phyloP scores from a whole-genome alignment of 1,140 invertebrate species.

The Rhagoletis pomonella region DNA sequence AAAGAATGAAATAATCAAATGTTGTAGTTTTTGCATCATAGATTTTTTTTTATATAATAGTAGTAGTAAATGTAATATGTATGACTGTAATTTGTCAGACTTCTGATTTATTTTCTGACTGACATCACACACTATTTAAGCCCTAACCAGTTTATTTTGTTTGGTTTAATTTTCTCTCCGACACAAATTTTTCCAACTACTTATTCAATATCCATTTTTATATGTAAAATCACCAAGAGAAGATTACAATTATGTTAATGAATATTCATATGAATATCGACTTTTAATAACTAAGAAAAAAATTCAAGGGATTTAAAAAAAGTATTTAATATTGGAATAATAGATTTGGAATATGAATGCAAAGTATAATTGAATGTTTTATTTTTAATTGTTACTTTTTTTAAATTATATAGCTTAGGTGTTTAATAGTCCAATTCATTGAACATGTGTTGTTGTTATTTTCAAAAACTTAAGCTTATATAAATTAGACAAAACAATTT shows the following conservation, averaged over 20 bases:
- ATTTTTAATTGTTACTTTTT: background rate
- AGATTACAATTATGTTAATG: background rate
- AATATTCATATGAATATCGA: background rate
- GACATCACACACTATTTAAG: background rate
- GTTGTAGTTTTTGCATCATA: background rate
- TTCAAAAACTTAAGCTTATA: background rate
- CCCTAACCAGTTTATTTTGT: background rate
- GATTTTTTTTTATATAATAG: constrained; percentile 10
- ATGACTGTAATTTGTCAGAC: background rate
- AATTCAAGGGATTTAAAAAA: background rate
- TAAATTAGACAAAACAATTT: background rate
- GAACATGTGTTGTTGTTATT: background rate
- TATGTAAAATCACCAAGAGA: background rate
- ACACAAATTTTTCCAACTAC: constrained; percentile 35
- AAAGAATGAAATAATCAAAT: background rate
- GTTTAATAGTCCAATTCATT: constrained; percentile 38
- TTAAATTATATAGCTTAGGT: background rate
- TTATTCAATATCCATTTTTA: background rate
- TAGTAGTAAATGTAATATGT: background rate
- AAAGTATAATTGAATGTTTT: constrained; percentile 4
- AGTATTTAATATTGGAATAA: constrained; percentile 6
- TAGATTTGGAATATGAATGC: constrained; percentile 23
- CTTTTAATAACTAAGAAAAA: background rate
- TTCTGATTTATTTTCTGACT: background rate
- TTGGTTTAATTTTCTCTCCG: background rate